phyloP scores from a whole-genome alignment of 2,797 vertebrate species.

The Falco berigora region DNA sequence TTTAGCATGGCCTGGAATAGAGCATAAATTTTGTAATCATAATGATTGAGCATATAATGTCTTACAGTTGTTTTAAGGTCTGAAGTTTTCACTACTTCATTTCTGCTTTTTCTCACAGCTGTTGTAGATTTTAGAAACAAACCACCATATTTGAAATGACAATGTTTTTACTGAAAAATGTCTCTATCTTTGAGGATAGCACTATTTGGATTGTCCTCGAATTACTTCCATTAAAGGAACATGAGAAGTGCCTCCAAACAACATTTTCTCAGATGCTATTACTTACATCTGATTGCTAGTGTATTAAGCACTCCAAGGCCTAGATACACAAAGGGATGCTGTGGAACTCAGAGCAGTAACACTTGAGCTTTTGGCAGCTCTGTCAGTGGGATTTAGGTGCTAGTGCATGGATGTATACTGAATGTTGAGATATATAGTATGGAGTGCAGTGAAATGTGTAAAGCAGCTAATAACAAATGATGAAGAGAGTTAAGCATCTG shows the following conservation, averaged over 20 bases:
- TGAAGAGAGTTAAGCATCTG: neutral
- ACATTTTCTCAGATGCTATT: neutral
- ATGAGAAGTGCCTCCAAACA: neutral
- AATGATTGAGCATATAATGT: neutral
- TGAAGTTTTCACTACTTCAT: neutral
- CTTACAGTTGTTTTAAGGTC: neutral
- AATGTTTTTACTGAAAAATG: neutral
- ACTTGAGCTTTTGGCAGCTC: neutral
- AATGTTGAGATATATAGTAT: neutral
- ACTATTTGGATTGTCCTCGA: neutral
- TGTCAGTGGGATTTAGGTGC: neutral
- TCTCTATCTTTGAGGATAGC: neutral
- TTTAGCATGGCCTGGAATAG: neutral
- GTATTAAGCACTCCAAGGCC: neutral
- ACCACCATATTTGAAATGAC: neutral
- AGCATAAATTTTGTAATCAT: neutral
- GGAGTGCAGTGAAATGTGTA: neutral
- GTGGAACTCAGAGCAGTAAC: neutral
- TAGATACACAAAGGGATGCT: neutral
- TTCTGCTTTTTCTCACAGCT: neutral
- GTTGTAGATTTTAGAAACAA: neutral
- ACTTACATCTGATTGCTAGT: neutral
- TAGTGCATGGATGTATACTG: neutral
- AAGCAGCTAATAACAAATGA: neutral
- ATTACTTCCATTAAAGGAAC: neutral